Evolutionary conservation across 1,140 invertebrate genomes (phyloP), one percentile per base, ranked within the genome.

Genomic region (Platyscapa corneri): DNA sequence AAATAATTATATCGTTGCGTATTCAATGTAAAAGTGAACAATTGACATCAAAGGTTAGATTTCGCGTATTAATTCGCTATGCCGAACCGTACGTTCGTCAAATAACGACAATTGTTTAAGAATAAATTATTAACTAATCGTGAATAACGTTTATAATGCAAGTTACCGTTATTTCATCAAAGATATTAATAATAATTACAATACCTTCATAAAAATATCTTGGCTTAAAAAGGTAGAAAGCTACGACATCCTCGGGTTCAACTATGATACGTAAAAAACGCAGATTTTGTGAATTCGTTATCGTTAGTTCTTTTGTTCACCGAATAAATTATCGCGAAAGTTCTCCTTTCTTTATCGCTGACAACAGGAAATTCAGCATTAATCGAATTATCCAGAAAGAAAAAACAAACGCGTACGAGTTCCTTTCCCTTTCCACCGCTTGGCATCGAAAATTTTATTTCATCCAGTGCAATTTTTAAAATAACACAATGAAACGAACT

Each of bases 271-370:
- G 10, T 27, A 27, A 60, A 60, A 27, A 60, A 60, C 20, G 18
- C 18, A 53, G 14, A n/a, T 7, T 65, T 12, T 67, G n/a, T 65
- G 64, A 30, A 14, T 65, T 65, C 30, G 30, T 74, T 37, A 46
- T 30, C 6, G 10, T 75, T 75, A n/a, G 10, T 75, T 75, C 27
- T 27, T 46, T 46, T 46, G n/a, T 49, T 30, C 27, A 46, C 8
- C 18, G 27, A 5, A n/a, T 49, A 75, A 75, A 42, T 75, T 76
- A 76, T 76, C 46, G n/a, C 27, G 46, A 76, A 49, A 76, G 46
- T 30, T 76, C 46, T 46, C 42, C 32, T 76, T 75, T 46, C 46
- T 30, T 76, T 76, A 76, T 76, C 46, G n/a, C 16, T 46, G 14
- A 76, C 42, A 49, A 49, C 74, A 39, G 74, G 74, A 76, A 49